phyloP scores from a whole-genome alignment of 2,797 vertebrate species.

The Buceros bicornis region DNA sequence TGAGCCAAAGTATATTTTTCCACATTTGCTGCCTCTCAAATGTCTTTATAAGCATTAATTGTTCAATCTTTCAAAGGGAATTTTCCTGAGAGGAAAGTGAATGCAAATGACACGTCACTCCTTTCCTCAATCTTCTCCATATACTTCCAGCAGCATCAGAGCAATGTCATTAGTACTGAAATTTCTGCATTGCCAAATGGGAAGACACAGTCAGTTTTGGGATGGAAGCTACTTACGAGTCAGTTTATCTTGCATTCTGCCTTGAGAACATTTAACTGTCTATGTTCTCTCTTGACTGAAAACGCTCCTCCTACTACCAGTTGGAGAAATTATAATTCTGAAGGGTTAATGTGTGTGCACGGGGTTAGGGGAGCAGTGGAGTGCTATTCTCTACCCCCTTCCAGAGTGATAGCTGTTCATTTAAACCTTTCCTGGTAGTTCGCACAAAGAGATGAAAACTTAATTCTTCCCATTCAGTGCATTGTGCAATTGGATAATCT shows the following conservation, averaged over 20 bases:
- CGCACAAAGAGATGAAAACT: background rate
- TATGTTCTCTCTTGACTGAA: background rate
- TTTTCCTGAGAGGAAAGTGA: background rate
- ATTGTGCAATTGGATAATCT: background rate
- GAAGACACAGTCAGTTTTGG: background rate
- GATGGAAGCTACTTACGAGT: background rate
- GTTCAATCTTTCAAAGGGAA: background rate
- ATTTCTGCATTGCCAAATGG: background rate
- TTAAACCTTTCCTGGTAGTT: background rate
- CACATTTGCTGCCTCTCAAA: background rate
- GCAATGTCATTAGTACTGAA: background rate
- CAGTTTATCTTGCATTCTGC: background rate
- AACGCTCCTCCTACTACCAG: background rate
- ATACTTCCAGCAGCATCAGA: background rate
- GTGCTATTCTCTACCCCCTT: background rate
- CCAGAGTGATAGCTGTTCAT: background rate
- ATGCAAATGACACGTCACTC: background rate
- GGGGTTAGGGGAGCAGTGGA: background rate
- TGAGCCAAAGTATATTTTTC: background rate
- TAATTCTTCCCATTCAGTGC: background rate
- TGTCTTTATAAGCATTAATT: background rate
- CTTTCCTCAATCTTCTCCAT: background rate
- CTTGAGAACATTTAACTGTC: background rate
- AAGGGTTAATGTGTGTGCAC: background rate
- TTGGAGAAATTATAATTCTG: background rate